Percentiles rank a stretch among this genome's conserved stretches.
Evolutionary conservation across 2,113 vertebrate genomes (phyloP).

Genomic region (Glareola pratincola): DNA sequence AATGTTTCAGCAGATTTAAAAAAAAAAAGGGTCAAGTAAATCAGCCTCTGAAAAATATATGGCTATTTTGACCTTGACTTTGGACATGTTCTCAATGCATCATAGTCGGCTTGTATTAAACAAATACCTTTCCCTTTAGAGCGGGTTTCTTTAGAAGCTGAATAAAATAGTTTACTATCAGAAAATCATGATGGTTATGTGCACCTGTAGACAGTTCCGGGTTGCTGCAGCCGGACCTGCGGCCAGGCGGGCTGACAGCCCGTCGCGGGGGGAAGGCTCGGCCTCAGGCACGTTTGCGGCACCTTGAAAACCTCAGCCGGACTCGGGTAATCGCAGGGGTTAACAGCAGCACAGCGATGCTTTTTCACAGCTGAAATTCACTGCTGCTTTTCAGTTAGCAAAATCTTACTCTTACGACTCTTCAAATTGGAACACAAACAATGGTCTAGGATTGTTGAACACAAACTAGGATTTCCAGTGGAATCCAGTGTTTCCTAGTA

Average conservation of each 20-base stretch:
- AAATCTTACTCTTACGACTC: not conserved
- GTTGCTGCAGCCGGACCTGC: not conserved
- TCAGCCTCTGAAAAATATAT: not conserved
- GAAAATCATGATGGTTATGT: not conserved
- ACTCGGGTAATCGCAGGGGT: not conserved
- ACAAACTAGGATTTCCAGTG: not conserved
- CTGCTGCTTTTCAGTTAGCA: not conserved
- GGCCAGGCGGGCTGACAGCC: not conserved
- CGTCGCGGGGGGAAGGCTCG: fast-evolving
- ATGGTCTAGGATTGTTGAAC: no score
- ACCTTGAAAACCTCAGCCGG: not conserved
- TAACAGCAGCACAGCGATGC: not conserved
- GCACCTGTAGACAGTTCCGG: not conserved
- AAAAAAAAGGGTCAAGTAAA: not conserved
- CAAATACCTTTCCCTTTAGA: not conserved
- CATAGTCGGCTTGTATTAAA: not conserved
- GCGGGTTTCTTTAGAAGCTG: not conserved
- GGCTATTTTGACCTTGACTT: not conserved
- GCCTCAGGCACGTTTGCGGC: not conserved
- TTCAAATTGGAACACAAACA: not conserved
- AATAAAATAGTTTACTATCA: not conserved
- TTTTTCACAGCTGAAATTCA: not conserved
- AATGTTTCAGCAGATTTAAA: not conserved
- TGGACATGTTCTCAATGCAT: not conserved
- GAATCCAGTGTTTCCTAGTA: not conserved